A percentile compares a stretch with the other conserved stretches of the same genome.
These are phyloP conservation scores for Myotis yumanensis DNA, from an alignment of 2,113 vertebrate genomes.

Conservation along the genomic window DNA sequence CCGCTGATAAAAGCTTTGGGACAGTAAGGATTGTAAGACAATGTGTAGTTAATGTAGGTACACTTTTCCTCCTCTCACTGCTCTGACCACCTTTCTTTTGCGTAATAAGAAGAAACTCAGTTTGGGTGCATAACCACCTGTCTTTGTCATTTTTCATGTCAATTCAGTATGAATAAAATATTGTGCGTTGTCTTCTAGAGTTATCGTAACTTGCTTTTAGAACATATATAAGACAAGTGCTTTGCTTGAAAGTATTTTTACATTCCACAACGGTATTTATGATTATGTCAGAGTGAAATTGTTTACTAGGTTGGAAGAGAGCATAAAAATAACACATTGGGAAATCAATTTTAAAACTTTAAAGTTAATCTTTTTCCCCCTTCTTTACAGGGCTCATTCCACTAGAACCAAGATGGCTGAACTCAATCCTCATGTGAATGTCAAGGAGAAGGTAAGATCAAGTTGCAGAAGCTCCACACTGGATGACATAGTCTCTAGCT, in stretches of 20 bases:
- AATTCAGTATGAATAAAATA: conserved; percentile 58
- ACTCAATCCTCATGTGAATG: conserved; percentile 84
- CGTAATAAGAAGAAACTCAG: conserved; percentile 16
- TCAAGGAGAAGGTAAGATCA: conserved; percentile 86
- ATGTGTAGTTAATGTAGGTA: not conserved
- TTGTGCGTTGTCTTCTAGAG: conserved; percentile 8
- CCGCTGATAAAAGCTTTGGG: not conserved
- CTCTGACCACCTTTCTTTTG: not conserved
- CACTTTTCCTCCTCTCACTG: not conserved
- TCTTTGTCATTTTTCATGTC: conserved; percentile 47
- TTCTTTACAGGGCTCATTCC: conserved; percentile 71
- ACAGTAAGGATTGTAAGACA: not conserved
- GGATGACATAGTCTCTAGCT: not conserved
- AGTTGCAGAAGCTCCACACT: conserved; percentile 15
- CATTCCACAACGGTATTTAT: conserved; percentile 47
- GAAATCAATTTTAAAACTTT: conserved; percentile 51
- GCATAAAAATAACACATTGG: conserved; percentile 19
- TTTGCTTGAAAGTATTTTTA: conserved; percentile 59
- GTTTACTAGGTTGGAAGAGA: conserved; percentile 13
- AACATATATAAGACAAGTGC: not conserved
- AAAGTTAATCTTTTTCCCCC: conserved; percentile 1
- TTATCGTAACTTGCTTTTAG: conserved; percentile 54
- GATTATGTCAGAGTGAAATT: conserved; percentile 44
- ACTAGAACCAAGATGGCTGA: conserved; percentile 83
- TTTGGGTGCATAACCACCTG: not conserved